Base-by-base conservation (phyloP, 1,140 invertebrate species). In the Neodiprion lecontei region DNA sequence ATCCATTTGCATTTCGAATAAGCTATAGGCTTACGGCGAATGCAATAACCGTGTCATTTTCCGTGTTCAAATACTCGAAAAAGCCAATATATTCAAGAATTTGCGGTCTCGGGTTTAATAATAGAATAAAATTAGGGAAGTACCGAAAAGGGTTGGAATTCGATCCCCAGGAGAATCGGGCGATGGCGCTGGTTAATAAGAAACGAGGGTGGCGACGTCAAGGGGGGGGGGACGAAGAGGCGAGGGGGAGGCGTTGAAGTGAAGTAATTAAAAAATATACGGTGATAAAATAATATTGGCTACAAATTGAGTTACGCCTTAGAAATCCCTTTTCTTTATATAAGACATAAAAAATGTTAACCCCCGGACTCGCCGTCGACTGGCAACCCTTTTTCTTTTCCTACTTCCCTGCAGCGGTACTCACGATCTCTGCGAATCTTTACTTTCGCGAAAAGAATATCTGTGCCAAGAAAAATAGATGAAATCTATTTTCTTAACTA, bases 201-300 rank as follows among this genome's bases (percentile, higher is more conserved):
- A 82, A 83, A 83, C 72, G 73, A 75, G 74, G 72, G 70, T 66
- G 61, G 47, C 21, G 48, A 61, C 67, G 67, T 50, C 74, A 10
- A 70, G 21, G 73, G 70, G 75, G 73, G 68, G 68, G 73, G 71
- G 80, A 75, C 75, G 74, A 17, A 74, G 72, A 76, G 74, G 74
- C 75, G 74, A 67, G 69, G 74, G 77, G 80, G 12, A 71, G 48
- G 83, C 82, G 82, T 85, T 81, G 79, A 84, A 80, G 81, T 79
- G 69, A 78, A 84, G 80, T 85, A 87, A 85, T 87, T 87, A 87
- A 87, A 85, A 87, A 87, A 87, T 85, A 86, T 79, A 82, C 81
- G 79, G 74, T 81, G 83, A 85, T 85, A 85, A 86, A 87, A 86
- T 82, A 84, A 84, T 86, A 88, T 87, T 83, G 85, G 86, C 83